Conservation (phyloP, 1,140 invertebrate genomes). For the Drosophila malerkotliana region DNA sequence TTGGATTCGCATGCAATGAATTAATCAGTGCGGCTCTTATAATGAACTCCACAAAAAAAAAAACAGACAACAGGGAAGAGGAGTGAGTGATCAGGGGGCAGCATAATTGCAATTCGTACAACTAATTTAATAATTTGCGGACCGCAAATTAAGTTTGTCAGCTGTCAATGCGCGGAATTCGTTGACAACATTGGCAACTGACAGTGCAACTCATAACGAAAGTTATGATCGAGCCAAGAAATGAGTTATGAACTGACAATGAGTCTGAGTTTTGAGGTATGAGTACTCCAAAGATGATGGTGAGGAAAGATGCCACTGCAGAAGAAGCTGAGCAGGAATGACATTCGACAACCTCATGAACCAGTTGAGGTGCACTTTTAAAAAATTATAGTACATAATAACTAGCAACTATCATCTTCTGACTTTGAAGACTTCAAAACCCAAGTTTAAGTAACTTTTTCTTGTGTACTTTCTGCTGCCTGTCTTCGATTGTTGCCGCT, state of each 20-base stretch:
- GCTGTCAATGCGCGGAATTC: constrained; percentile 77
- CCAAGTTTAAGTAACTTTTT: not conserved
- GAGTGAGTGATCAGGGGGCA: not conserved
- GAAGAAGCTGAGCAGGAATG: constrained; percentile 15
- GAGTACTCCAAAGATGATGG: constrained; percentile 10
- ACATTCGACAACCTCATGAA: constrained; percentile 10
- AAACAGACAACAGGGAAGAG: not conserved
- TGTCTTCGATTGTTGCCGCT: constrained; percentile 50
- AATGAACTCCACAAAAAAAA: constrained; percentile 14
- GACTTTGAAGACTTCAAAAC: not conserved
- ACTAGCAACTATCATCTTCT: not conserved
- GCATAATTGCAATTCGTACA: constrained; percentile 77
- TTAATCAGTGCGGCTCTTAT: constrained; percentile 70
- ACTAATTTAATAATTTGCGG: constrained; percentile 79
- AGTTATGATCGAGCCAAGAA: constrained; percentile 68
- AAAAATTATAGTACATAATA: not conserved
- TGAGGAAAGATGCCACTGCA: constrained; percentile 31
- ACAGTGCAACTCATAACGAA: constrained; percentile 75
- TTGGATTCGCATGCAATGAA: constrained; percentile 63
- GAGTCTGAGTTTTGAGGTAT: not conserved
- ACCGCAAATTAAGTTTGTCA: constrained; percentile 80
- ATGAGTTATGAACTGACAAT: constrained; percentile 73
- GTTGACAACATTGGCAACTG: constrained; percentile 78
- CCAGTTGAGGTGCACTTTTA: constrained; percentile 20
- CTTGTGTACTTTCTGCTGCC: constrained; percentile 11